These are phyloP conservation scores for Spilosoma lubricipeda DNA, from an alignment of 2,888 invertebrate genomes.

Conservation along the genomic window DNA sequence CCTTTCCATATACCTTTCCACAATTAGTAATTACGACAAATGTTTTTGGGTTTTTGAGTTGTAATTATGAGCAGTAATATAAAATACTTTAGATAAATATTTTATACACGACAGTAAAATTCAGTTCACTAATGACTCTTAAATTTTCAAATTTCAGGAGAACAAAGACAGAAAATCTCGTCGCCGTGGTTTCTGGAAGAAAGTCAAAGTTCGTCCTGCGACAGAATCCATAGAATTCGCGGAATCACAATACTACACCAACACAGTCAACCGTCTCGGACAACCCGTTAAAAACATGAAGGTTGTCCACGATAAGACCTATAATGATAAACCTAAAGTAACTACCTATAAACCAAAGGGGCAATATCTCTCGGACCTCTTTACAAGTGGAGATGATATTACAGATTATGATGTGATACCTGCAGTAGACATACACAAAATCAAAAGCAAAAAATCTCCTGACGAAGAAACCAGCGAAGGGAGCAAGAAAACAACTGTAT, in stretches of 20 bases:
- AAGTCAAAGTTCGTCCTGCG: conserved; percentile 88
- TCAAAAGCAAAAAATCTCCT: conserved; percentile 40
- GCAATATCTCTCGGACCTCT: conserved; percentile 70
- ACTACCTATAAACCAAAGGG: conserved; percentile 74
- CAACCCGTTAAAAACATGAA: conserved; percentile 53
- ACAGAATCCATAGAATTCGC: conserved; percentile 91
- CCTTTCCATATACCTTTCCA: background rate
- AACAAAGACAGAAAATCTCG: conserved; percentile 66
- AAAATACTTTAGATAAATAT: too few relatives aligned
- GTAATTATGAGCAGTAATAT: too few relatives aligned
- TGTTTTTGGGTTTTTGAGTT: too few relatives aligned
- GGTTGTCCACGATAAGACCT: conserved; percentile 59
- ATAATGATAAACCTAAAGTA: conserved; percentile 63
- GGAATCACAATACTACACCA: conserved; percentile 90
- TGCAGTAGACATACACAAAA: conserved; percentile 71
- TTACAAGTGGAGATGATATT: conserved; percentile 61
- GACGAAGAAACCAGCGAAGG: conserved; percentile 43
- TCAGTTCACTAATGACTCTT: background rate
- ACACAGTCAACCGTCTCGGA: conserved; percentile 86
- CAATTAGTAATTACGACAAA: too few relatives aligned
- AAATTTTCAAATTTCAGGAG: conserved; percentile 60
- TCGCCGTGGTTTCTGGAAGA: conserved; percentile 91
- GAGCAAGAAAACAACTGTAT: conserved; percentile 47
- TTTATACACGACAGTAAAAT: background rate
- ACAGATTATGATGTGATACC: conserved; percentile 56